Conservation (phyloP, 2,888 invertebrate genomes). For the Panorpa germanica region DNA sequence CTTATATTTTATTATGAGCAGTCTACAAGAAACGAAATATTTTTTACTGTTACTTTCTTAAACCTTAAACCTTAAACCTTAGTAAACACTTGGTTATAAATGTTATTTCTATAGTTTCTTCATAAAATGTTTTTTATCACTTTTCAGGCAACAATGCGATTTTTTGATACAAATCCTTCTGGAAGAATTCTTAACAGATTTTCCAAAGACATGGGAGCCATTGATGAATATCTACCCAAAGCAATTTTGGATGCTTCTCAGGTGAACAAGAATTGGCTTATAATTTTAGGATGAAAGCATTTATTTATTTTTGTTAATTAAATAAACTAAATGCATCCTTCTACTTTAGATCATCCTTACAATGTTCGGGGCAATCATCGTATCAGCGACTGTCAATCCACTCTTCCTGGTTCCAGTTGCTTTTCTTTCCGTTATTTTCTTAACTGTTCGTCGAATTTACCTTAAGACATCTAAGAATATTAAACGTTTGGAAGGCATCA, state of each 20-base stretch:
- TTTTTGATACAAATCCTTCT: conserved; percentile 72
- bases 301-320: too few relatives aligned
- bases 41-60: too few relatives aligned
- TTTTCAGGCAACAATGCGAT: conserved; percentile 34
- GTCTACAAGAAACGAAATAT: too few relatives aligned
- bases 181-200: conserved; percentile 62
- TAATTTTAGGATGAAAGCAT: too few relatives aligned
- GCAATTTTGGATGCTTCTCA: conserved; percentile 45
- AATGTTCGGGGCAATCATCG: conserved; percentile 34
- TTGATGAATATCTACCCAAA: conserved; percentile 59
- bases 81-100: too few relatives aligned
- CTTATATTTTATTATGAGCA: too few relatives aligned
- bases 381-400: conserved; percentile 40
- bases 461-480: conserved; percentile 48
- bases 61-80: too few relatives aligned
- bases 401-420: conserved; percentile 36
- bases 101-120: too few relatives aligned
- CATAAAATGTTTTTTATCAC: conserved; percentile 14
- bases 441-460: conserved; percentile 38
- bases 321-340: too few relatives aligned
- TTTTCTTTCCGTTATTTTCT: conserved; percentile 34
- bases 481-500: conserved; percentile 41
- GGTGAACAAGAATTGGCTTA: too few relatives aligned
- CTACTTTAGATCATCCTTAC: conserved; percentile 20
- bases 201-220: conserved; percentile 67